Evolutionary conservation across 2,113 vertebrate species (phyloP).

Genomic region (Clupea harengus): DNA sequence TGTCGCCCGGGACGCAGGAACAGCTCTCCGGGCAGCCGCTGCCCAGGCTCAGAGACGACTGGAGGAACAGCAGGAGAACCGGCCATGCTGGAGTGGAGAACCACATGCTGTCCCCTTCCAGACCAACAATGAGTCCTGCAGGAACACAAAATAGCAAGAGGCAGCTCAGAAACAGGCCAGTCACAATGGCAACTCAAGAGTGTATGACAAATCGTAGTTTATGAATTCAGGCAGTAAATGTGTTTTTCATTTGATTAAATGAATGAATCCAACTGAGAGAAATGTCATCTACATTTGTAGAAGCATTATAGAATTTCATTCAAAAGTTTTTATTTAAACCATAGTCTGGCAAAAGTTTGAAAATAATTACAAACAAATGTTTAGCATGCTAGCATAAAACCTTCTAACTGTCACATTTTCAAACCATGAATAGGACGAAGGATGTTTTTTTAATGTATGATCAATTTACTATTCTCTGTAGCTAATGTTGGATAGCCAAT

Average conservation of each 20-base stretch:
- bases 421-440: neutral
- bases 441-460: neutral
- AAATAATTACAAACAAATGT: neutral
- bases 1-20: constrained; percentile 10
- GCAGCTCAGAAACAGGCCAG: neutral
- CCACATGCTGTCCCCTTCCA: constrained; percentile 50
- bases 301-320: neutral
- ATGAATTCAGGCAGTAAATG: neutral
- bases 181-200: neutral
- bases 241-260: neutral
- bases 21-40: constrained; percentile 66
- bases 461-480: neutral
- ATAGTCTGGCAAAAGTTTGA: neutral
- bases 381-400: neutral
- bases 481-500: neutral
- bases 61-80: constrained; percentile 48
- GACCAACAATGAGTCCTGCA: neutral
- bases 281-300: neutral
- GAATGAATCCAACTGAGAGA: neutral
- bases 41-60: constrained; percentile 45
- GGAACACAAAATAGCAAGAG: constrained; percentile 45
- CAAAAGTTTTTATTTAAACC: neutral
- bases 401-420: neutral
- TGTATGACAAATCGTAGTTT: neutral
- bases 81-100: neutral